Conservation (phyloP, 2,797 vertebrate species). For the Sebastes melanostomus region DNA sequence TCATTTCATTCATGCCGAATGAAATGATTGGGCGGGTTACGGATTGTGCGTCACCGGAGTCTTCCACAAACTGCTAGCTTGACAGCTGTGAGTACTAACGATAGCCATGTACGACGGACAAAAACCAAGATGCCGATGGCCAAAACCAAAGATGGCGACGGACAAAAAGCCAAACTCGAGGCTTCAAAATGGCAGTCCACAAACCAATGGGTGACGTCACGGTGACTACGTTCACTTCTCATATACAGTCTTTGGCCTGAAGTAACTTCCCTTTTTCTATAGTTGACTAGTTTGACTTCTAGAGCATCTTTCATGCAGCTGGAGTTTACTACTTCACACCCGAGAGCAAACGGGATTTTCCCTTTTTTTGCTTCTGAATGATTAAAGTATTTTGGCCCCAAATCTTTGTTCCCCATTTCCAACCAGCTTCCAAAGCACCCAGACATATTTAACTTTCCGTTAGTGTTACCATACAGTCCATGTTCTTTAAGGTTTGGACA, state of each 20-base stretch:
- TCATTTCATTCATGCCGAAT: too few species aligned
- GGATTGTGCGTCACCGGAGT: too few species aligned
- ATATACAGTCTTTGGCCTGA: not conserved
- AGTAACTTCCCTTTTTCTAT: not conserved
- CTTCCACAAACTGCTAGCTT: too few species aligned
- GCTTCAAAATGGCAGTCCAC: too few species aligned
- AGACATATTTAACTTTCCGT: not conserved
- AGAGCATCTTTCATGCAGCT: not conserved
- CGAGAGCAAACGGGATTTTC: not conserved
- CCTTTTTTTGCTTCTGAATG: not conserved
- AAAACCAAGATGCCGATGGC: too few species aligned
- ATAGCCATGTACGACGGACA: too few species aligned
- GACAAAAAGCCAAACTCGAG: too few species aligned
- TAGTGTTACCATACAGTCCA: not conserved
- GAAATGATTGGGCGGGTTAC: too few species aligned
- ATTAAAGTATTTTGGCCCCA: not conserved
- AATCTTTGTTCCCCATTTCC: not conserved
- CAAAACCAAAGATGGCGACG: too few species aligned
- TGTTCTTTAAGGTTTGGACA: not conserved
- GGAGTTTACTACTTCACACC: not conserved
- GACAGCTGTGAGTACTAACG: too few species aligned
- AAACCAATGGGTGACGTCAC: too few species aligned
- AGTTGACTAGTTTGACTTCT: not conserved
- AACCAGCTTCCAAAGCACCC: not conserved
- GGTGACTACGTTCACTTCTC: too few species aligned